These are phyloP conservation scores for Cistogaster globosa DNA, from an alignment of 2,888 invertebrate genomes.

Conservation along the genomic window DNA sequence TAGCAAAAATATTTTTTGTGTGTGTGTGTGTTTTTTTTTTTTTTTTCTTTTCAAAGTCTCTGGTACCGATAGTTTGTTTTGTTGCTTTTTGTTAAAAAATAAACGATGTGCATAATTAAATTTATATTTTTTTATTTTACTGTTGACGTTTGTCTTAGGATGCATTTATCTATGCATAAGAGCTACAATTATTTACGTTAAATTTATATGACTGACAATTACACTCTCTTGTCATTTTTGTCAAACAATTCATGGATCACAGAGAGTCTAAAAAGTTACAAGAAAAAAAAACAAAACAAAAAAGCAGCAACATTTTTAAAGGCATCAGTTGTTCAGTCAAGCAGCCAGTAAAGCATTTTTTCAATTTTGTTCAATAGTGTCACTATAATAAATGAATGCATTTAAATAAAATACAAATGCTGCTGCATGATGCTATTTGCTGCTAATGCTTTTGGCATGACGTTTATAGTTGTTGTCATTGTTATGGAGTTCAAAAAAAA, in stretches of 20 bases:
- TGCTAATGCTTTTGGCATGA: conserved; percentile 23
- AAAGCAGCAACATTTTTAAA: conserved; percentile 23
- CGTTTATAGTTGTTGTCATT: conserved; percentile 40
- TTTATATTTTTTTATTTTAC: conserved; percentile 50
- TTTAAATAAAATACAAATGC: conserved; percentile 53
- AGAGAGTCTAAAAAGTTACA: background rate
- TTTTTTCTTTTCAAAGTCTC: conserved; percentile 43
- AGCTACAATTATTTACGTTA: conserved; percentile 16
- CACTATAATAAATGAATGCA: conserved; percentile 62
- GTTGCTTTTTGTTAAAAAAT: conserved; percentile 55
- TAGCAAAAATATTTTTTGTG: background rate
- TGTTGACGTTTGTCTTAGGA: background rate
- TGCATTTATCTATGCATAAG: background rate
- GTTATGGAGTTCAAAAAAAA: conserved; percentile 35
- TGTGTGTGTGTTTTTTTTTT: too few species aligned
- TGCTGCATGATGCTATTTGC: conserved; percentile 14
- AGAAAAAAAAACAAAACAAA: conserved; percentile 8
- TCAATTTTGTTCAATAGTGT: conserved; percentile 26
- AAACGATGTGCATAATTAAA: conserved; percentile 72
- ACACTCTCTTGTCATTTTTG: conserved; percentile 42
- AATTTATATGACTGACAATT: conserved; percentile 51
- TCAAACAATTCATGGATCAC: conserved; percentile 30
- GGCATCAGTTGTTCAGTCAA: conserved; percentile 40
- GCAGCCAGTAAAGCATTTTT: conserved; percentile 26
- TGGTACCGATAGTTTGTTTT: too few species aligned